These are phyloP conservation scores for Cyrtorhinus lividipennis DNA, from an alignment of 1,140 invertebrate species.

Conservation along the genomic window DNA sequence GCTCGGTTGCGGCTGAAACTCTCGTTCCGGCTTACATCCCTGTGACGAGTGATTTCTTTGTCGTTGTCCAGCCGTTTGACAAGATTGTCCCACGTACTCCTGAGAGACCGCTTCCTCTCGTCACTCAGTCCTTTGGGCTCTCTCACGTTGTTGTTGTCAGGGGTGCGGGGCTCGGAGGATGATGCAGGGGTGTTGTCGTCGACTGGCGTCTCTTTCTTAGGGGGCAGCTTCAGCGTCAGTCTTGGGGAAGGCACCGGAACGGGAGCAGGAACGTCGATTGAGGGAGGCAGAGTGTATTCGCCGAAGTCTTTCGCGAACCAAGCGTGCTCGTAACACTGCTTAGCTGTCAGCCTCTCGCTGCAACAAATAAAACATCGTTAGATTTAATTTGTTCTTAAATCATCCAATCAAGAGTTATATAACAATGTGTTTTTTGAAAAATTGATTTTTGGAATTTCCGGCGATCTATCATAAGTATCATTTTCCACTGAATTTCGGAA, in stretches of 20 bases:
- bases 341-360: constrained; percentile 44
- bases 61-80: constrained; percentile 11
- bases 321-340: constrained; percentile 44
- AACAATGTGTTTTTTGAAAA: no score
- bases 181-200: constrained; percentile 13
- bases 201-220: constrained; percentile 34
- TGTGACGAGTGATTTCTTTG: constrained; percentile 21
- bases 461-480: no score
- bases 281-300: constrained; percentile 1
- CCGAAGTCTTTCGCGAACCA: constrained; percentile 35
- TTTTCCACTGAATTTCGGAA: no score
- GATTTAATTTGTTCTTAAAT: no score
- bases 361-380: constrained; percentile 27
- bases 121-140: constrained; percentile 30
- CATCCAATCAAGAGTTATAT: no score
- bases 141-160: constrained; percentile 14
- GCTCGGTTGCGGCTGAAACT: constrained; percentile 28
- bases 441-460: no score
- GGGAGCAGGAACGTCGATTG: not conserved
- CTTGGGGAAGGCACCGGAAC: not conserved
- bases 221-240: not conserved
- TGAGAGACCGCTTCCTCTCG: constrained; percentile 33
- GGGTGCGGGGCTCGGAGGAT: not conserved
- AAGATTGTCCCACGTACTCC: constrained; percentile 10
- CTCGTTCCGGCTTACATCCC: constrained; percentile 29